These are phyloP conservation scores for Xestoiulus laeticollis DNA, from an alignment of 2,888 invertebrate species.

Conservation along the genomic window DNA sequence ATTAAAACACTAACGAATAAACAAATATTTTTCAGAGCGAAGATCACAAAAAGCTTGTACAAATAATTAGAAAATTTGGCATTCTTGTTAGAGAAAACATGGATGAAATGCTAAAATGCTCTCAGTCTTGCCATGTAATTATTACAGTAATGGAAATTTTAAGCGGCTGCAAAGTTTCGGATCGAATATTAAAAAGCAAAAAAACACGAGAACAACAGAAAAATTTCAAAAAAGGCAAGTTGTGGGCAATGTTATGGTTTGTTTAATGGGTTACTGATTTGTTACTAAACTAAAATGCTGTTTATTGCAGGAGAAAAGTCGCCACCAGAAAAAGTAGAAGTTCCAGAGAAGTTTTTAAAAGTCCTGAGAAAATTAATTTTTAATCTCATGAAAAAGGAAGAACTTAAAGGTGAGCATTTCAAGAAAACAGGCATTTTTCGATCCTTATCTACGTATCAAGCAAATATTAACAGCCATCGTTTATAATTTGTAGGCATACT, in stretches of 20 bases:
- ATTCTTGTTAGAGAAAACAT: slow-evolving; percentile 35
- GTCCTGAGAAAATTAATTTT: neutral
- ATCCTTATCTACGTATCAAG: neutral
- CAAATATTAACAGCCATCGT: neutral
- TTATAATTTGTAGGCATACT: neutral
- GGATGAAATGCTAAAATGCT: slow-evolving; percentile 32
- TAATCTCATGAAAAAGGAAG: neutral
- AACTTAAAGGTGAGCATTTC: neutral
- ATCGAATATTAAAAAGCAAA: neutral
- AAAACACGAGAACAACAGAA: neutral
- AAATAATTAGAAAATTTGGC: neutral
- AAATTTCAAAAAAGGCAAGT: neutral
- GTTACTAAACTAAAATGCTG: neutral
- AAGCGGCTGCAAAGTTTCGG: neutral
- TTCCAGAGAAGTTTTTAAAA: neutral
- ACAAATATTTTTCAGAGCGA: neutral
- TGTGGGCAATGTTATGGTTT: no score
- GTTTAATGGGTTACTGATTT: no score
- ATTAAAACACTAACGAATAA: neutral
- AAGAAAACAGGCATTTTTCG: neutral
- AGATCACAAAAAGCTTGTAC: neutral
- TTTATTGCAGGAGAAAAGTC: neutral
- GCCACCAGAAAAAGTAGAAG: neutral
- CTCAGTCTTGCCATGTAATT: slow-evolving; percentile 46
- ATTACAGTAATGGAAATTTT: slow-evolving; percentile 46